These are phyloP conservation scores for Phoxinus dragarum DNA, from an alignment of 2,797 vertebrate species.

Conservation along the genomic window DNA sequence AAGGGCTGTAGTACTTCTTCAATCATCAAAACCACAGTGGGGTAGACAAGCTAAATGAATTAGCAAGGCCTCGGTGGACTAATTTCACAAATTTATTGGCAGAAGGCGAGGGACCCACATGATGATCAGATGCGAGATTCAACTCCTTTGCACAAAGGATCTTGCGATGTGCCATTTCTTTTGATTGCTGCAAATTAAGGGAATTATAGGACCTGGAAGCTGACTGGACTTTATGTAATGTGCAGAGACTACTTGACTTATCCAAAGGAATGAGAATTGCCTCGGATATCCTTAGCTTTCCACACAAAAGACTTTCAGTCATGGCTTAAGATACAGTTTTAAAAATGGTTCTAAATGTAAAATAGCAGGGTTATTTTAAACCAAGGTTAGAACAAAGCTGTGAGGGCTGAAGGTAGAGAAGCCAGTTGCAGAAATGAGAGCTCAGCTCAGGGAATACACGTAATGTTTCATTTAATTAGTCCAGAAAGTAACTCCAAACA, in stretches of 20 bases:
- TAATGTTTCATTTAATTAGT: too few species aligned
- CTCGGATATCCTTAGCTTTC: neutral
- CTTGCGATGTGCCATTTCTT: neutral
- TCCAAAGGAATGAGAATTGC: neutral
- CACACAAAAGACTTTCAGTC: neutral
- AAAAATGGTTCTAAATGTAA: neutral
- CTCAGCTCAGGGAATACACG: too few species aligned
- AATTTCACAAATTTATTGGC: constrained; percentile 40
- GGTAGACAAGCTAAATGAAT: constrained; percentile 34
- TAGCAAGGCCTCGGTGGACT: constrained; percentile 29
- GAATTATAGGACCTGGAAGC: constrained; percentile 12
- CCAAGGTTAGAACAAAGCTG: too few species aligned
- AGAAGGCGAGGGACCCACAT: constrained; percentile 21
- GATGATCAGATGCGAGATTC: constrained; percentile 40
- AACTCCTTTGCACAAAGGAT: constrained; percentile 1
- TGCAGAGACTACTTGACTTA: neutral
- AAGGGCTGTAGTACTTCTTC: neutral
- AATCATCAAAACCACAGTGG: constrained; percentile 7
- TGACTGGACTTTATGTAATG: constrained; percentile 1
- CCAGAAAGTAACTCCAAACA: too few species aligned
- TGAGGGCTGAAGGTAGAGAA: too few species aligned
- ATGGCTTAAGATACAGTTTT: neutral
- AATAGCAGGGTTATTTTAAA: neutral
- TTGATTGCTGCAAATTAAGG: constrained; percentile 5
- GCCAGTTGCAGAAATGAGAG: too few species aligned